Evolutionary conservation across 2,888 invertebrate species (phyloP).

Genomic region (Brachynemurus nebulosus): DNA sequence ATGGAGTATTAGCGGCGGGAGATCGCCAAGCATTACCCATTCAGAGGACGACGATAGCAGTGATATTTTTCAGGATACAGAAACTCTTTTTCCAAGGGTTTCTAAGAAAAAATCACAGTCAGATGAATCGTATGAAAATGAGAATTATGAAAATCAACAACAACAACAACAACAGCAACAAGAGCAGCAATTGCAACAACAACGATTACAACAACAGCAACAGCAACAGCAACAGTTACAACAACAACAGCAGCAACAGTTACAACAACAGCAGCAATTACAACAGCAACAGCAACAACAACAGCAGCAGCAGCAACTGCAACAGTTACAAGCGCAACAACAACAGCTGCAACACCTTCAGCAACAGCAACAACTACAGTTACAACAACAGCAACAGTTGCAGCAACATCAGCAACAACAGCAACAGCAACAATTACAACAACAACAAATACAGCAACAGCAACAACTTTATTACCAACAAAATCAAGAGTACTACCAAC

Average conservation of each 20-base stretch:
- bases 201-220: conserved; percentile 19
- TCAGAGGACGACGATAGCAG: conserved; percentile 50
- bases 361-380: conserved; percentile 20
- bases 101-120: conserved; percentile 24
- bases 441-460: conserved; percentile 5
- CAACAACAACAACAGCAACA: not conserved
- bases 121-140: conserved; percentile 36
- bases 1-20: conserved; percentile 39
- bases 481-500: too few relatives aligned
- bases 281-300: conserved; percentile 24
- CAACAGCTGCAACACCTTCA: conserved; percentile 21
- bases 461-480: conserved; percentile 26
- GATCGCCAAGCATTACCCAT: conserved; percentile 52
- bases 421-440: conserved; percentile 8
- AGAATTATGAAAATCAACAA: conserved; percentile 24
- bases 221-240: conserved; percentile 13
- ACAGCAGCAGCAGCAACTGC: conserved; percentile 32
- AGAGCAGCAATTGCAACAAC: conserved; percentile 24
- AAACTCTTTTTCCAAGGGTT: conserved; percentile 50
- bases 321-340: conserved; percentile 21
- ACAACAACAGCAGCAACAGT: conserved; percentile 7
- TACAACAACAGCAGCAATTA: conserved; percentile 27
- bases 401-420: conserved; percentile 34
- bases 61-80: conserved; percentile 54
- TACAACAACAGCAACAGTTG: conserved; percentile 19